These are phyloP conservation scores for Cyanoramphus novaezelandiae DNA, from an alignment of 2,113 vertebrate species.

Conservation along the genomic window DNA sequence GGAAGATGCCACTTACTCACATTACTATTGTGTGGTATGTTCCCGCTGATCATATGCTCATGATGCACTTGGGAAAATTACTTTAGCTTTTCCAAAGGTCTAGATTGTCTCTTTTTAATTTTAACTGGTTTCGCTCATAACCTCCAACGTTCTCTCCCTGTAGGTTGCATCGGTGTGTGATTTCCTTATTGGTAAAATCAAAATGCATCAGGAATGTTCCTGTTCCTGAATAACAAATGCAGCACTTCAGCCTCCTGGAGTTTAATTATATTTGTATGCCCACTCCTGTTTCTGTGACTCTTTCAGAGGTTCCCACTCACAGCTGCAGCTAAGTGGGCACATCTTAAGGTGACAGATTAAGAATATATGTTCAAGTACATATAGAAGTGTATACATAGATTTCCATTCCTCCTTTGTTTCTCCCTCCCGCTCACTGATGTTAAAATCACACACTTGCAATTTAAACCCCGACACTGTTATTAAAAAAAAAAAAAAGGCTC, in stretches of 20 bases:
- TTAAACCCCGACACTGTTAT: background rate
- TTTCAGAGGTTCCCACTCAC: constrained; percentile 54
- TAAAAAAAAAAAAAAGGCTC: background rate
- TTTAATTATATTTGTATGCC: constrained; percentile 54
- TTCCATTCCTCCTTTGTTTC: constrained; percentile 13
- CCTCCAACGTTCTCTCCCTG: background rate
- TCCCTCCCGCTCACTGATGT: background rate
- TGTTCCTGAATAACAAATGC: constrained; percentile 39
- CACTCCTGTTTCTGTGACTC: constrained; percentile 32
- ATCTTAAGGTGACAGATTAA: background rate
- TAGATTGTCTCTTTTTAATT: constrained; percentile 22
- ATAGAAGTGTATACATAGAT: background rate
- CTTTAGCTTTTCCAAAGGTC: constrained; percentile 30
- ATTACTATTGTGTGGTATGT: background rate
- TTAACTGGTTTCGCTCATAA: background rate
- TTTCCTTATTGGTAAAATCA: constrained; percentile 31
- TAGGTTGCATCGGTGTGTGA: background rate
- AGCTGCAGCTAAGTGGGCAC: constrained; percentile 39
- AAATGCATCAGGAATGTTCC: constrained; percentile 27
- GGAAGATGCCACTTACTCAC: background rate
- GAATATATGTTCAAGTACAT: background rate
- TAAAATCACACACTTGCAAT: background rate
- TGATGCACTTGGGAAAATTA: background rate
- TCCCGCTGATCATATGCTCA: background rate
- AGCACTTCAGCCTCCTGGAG: constrained; percentile 44